Evolutionary conservation across 2,797 vertebrate species (phyloP), one percentile per base, ranked within the genome.

Genomic region (Geotrypetes seraphini): DNA sequence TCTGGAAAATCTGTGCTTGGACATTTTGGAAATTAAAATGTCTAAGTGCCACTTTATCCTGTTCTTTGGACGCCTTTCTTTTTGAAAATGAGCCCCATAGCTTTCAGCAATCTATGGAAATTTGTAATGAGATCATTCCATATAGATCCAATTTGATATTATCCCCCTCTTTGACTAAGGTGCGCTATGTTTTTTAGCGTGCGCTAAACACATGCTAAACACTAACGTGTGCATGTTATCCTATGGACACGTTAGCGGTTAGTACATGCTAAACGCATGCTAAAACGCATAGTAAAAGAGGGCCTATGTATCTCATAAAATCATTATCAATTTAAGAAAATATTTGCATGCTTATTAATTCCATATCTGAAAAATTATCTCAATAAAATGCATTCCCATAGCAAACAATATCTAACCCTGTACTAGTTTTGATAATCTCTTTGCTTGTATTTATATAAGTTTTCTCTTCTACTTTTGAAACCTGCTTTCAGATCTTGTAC

Each of bases 391-490:
- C 42, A 45, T 46, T 42, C 41, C 37, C 29, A 37, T 28, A 45
- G 54, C 10, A 42, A 44, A 46, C 39, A 61, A 58, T 34, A 39
- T 57, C 37, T 36, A 37, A 35, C 32, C 33, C 59, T 28, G 50
- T 28, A 33, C 50, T 50, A 37, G 52, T 81, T 73, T 69, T 56
- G 65, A 71, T 68, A 68, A 75, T 77, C 75, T 72, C 57, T 60
- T 76, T 68, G 69, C 59, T 71, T 52, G 55, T 62, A 60, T 61
- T 61, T 65, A 59, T 42, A 62, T 55, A 65, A 53, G 37, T n/a
- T 43, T 69, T 57, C 60, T 50, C 62, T n/a, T n/a, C n/a, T n/a
- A 71, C 71, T 62, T 66, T 42, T 53, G 52, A 75, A 71, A 71
- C 56, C 71, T 50, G 52, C 65, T 77, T 80, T 74, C 58, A 66